Evolutionary conservation across 2,888 invertebrate species (phyloP).

Genomic region (Rhagium mordax): DNA sequence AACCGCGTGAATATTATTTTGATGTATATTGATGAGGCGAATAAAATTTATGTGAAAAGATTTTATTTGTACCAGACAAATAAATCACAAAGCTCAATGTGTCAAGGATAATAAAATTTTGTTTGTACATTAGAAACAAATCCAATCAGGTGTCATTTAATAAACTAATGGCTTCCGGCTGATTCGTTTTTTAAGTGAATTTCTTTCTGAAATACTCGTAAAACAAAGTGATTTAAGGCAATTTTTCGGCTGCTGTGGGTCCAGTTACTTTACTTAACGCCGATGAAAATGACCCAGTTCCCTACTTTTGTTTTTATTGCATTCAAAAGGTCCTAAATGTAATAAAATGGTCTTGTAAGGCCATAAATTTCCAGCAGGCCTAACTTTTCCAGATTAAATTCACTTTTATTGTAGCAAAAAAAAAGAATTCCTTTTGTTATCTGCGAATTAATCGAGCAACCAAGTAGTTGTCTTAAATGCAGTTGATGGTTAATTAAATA

Average conservation of each 20-base stretch:
- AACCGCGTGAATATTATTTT: not conserved
- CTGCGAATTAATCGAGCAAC: not conserved
- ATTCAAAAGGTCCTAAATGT: not conserved
- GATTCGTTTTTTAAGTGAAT: not conserved
- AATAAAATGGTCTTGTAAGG: not conserved
- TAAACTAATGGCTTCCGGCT: not conserved
- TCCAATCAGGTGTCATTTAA: not conserved
- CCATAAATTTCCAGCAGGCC: not conserved
- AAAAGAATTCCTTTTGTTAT: not conserved
- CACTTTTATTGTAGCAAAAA: not conserved
- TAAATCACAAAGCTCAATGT: not conserved
- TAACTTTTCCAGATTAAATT: not conserved
- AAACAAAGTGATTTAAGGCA: not conserved
- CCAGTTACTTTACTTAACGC: not conserved
- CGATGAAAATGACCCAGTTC: not conserved
- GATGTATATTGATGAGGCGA: not conserved
- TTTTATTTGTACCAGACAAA: not conserved
- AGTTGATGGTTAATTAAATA: too few relatives aligned
- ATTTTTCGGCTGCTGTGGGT: not conserved
- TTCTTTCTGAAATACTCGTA: not conserved
- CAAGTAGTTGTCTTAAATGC: too few relatives aligned
- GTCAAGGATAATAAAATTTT: slow-evolving; percentile 2
- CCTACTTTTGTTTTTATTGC: slow-evolving; percentile 1
- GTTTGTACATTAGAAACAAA: not conserved
- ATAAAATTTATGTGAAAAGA: not conserved